Evolutionary conservation across 1,140 invertebrate species (phyloP), one percentile per base, ranked within the genome.

Genomic region (Scaptomyza hsui): DNA sequence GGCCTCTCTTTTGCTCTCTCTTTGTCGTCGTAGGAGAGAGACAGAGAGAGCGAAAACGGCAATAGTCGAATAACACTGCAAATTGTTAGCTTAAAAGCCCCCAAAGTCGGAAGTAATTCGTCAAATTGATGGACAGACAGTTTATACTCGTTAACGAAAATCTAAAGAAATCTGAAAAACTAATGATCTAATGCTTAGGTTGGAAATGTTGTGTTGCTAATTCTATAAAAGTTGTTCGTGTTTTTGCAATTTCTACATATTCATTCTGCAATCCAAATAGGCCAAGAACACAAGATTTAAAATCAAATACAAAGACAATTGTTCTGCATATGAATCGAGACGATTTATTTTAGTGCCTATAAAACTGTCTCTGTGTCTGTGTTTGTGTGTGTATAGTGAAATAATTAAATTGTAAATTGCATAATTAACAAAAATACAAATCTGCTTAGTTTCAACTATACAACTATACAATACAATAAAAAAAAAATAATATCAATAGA

Each of bases 51-150:
- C 2, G 35, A 21, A 16, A 29, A 47, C 5, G n/a, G n/a, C n/a
- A 32, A 6, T 35, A 29, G 48, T 32, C 26, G 52, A 67, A 37
- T 37, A 59, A 26, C 29, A 47, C 44, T 65, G 78, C 56, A 74
- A 74, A 72, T 48, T 70, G 72, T 75, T 75, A 64, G 59, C 57
- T 70, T 75, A 52, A 77, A 81, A 59, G 52, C 48, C 42, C 24
- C 32, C 51, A 76, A 80, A 65, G 71, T 70, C 52, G 79, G 78
- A 81, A 72, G 71, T 79, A 78, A 78, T 78, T 67, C 65, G 75
- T 70, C 65, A 78, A 71, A 83, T 78, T 83, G 65, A 78, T 83
- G 57, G 55, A 45, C 45, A 37, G 56, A 19, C 60, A 74, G 78
- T 74, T 77, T 75, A 75, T 79, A 71, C 56, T 75, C 42, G 69